Base-by-base conservation (phyloP, 2,888 invertebrate genomes). In the Odiellus spinosus region DNA sequence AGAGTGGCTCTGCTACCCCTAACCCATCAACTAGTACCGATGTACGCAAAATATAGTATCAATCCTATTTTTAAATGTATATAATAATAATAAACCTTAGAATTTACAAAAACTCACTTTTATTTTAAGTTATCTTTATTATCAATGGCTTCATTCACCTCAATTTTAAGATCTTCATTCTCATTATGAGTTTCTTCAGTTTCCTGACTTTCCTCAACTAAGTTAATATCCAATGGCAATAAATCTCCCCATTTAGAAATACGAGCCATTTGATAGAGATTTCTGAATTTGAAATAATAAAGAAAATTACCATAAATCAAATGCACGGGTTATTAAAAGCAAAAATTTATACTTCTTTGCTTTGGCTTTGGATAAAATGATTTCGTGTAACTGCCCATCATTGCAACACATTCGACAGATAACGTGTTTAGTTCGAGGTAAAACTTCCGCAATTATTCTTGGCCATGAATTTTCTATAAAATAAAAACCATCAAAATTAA, bases 391-490 rank as follows among this genome's bases (percentile, higher is more conserved):
- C 49, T 78, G 72, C 2, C 86, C 88, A 52, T 76, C 67, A 0
- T 74, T 63, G 0, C 80, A 81, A 63, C 91, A 91, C 59, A 85
- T 62, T 51, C 78, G 72, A 61, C 88, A 88, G 53, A 84, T 74
- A 0, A 76, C 71, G 60, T 86, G 86, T 49, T 74, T 75, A 0
- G 78, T 75, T 46, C 80, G 71, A 2, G 76, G 71, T 18, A 82
- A 63, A 0, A 77, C 75, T n/a, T 78, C 76, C 48, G 79, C 64
- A 0, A 90, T 78, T 18, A 88, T 65, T 51, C 90, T 73, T 0
- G 88, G 86, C 87, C 88, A 90, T 12, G 38, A 14, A 15, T 45
- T 46, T 46, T 18, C 38, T 38, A 2, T 10, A 38, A 12, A n/a
- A n/a, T n/a, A n/a, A n/a, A n/a, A n/a, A n/a, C n/a, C n/a, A n/a